Conservation (phyloP, 2,113 vertebrate genomes). For the Hirundichthys speculiger region DNA sequence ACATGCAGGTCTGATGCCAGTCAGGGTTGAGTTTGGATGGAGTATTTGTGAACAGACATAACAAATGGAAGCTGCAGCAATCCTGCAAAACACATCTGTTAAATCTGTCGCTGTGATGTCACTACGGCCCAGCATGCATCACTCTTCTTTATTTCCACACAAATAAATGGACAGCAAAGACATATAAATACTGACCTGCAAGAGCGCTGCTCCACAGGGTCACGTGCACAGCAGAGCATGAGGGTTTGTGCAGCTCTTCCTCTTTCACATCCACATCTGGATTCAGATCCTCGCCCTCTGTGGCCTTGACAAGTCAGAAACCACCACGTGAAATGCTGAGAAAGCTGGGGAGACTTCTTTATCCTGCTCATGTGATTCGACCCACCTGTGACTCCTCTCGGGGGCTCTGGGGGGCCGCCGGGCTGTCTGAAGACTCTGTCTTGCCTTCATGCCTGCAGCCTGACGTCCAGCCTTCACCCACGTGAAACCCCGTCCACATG, state of each 20-base stretch:
- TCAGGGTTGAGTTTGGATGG: too few species aligned
- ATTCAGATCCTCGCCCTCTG: slow-evolving; percentile 18
- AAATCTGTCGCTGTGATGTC: too few species aligned
- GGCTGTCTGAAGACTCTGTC: not conserved
- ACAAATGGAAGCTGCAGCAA: too few species aligned
- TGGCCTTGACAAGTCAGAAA: slow-evolving; percentile 21
- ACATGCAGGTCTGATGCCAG: too few species aligned
- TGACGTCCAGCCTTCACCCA: slow-evolving; percentile 54
- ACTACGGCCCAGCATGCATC: too few species aligned
- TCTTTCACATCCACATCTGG: slow-evolving; percentile 45
- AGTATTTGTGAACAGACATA: too few species aligned
- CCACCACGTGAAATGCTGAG: not conserved
- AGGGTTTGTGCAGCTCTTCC: slow-evolving; percentile 34
- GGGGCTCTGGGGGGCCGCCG: slow-evolving; percentile 7
- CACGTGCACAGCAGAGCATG: slow-evolving; percentile 35
- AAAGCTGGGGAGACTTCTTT: not conserved
- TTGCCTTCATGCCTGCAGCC: slow-evolving; percentile 30
- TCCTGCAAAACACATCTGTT: too few species aligned
- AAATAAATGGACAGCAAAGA: not conserved
- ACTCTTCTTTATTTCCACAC: too few species aligned
- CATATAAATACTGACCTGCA: slow-evolving; percentile 35
- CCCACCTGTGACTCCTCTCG: slow-evolving; percentile 44
- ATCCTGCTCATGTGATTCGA: not conserved
- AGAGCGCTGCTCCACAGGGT: slow-evolving; percentile 28
- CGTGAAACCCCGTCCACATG: slow-evolving; percentile 13